Percentiles rank a stretch among this genome's conserved stretches.
Conservation (phyloP, 2,888 invertebrate species). For the Drosophila longiperda region DNA sequence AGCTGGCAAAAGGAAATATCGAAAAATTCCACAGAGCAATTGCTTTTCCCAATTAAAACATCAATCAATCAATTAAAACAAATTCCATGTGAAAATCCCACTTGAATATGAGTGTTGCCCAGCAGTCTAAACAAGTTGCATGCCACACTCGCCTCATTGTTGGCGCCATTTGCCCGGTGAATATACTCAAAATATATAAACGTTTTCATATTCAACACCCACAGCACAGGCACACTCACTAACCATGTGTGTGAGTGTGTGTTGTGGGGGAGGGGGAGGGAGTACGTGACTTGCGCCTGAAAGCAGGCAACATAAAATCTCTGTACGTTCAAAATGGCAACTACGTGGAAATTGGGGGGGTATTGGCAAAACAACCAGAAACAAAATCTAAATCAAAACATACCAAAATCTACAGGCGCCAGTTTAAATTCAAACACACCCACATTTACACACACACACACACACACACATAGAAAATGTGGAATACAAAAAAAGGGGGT, state of each 20-base stretch:
- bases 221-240: neutral
- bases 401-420: slow-evolving; percentile 64
- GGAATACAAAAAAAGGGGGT: slow-evolving; percentile 13
- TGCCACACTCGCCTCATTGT: slow-evolving; percentile 37
- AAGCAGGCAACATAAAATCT: slow-evolving; percentile 69
- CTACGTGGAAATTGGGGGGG: neutral
- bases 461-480: slow-evolving; percentile 7
- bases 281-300: slow-evolving; percentile 73
- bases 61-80: slow-evolving; percentile 82
- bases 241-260: neutral
- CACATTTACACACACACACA: slow-evolving; percentile 37
- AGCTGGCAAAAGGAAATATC: slow-evolving; percentile 40
- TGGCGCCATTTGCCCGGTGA: slow-evolving; percentile 58
- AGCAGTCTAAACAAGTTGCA: slow-evolving; percentile 67
- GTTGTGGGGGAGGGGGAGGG: too few species aligned
- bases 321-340: slow-evolving; percentile 61
- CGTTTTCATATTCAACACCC: slow-evolving; percentile 49
- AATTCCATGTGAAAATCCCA: slow-evolving; percentile 77
- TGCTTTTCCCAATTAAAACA: slow-evolving; percentile 83
- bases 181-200: slow-evolving; percentile 69
- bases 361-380: slow-evolving; percentile 4
- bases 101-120: slow-evolving; percentile 68
- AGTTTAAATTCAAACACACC: slow-evolving; percentile 59
- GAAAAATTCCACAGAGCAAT: slow-evolving; percentile 60
- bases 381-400: slow-evolving; percentile 70